phyloP scores from a whole-genome alignment of 2,113 vertebrate genomes.

The Sterrhoptilus dennistouni region DNA sequence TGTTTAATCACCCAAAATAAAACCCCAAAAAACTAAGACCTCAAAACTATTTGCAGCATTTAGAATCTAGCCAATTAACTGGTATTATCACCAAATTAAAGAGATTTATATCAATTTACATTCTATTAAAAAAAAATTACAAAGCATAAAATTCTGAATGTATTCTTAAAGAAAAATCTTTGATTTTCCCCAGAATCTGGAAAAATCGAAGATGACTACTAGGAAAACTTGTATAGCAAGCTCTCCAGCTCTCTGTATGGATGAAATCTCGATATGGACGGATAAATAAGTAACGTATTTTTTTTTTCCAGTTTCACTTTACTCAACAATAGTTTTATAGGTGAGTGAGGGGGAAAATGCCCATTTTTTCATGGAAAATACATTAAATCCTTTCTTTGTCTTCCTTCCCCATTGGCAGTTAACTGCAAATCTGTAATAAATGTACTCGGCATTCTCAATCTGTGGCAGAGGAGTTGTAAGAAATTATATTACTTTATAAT shows the following conservation, averaged over 20 bases:
- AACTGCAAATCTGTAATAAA: neutral
- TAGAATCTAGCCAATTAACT: neutral
- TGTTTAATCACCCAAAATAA: neutral
- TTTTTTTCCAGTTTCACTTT: neutral
- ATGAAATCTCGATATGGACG: neutral
- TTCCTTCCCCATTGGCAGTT: neutral
- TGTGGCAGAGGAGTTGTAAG: neutral
- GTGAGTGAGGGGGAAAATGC: neutral
- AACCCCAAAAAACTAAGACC: neutral
- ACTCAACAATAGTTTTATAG: neutral
- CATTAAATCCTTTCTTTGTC: neutral
- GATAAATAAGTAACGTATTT: neutral
- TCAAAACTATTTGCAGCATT: neutral
- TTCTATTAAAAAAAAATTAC: neutral
- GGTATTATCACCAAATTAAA: neutral
- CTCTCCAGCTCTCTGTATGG: neutral
- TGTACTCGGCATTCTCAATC: neutral
- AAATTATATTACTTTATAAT: neutral
- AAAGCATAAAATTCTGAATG: neutral
- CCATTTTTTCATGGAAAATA: neutral
- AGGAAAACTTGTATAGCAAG: neutral
- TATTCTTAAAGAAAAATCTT: neutral
- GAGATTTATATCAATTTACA: neutral
- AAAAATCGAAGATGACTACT: neutral
- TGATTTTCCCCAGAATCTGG: neutral